Evolutionary conservation across 2,888 invertebrate species (phyloP), one percentile per base, ranked within the genome.

Genomic region (Oscheius myriophilus): DNA sequence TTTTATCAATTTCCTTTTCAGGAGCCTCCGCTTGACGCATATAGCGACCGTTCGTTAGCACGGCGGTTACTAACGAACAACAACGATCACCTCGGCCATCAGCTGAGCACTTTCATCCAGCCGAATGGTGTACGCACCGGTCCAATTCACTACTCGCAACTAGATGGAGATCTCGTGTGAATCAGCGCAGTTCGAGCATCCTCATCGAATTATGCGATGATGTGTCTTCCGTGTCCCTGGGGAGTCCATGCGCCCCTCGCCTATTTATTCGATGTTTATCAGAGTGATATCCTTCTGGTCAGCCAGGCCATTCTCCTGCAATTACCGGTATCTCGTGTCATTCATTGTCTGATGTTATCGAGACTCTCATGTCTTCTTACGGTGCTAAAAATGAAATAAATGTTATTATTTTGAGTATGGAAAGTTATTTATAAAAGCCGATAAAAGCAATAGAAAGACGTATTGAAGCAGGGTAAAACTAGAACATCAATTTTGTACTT

Each of bases 131-230:
- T 74, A 9, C 65, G 74, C 12, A 62, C 71, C 26, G 78, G 70
- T 16, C 78, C 78, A 21, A 76, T 80, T 25, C 70, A 72, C 52
- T 80, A 73, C 64, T 69, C 74, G 16, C 78, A 78, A 68, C 61
- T 80, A n/a, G 80, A 80, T 52, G 80, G 80, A 23, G 80, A 80
- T 63, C 70, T 80, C 23, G 80, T 80, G 51, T 80, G 49, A 67
- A 42, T 49, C 58, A 9, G 33, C 33, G 33, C 33, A 33, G 21
- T 7, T 58, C 41, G 45, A 42, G 18, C 14, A 18, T 41, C n/a
- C 14, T 39, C 25, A 49, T 25, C 18, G 18, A 12, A 7, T 61
- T 49, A 25, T 16, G 26, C 61, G 61, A 49, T 61, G 45, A 26
- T 18, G 23, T 42, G 41, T 26, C 33, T n/a, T 61, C 33, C 33